phyloP scores from a whole-genome alignment of 2,113 vertebrate species.

The Podarcis cretensis region DNA sequence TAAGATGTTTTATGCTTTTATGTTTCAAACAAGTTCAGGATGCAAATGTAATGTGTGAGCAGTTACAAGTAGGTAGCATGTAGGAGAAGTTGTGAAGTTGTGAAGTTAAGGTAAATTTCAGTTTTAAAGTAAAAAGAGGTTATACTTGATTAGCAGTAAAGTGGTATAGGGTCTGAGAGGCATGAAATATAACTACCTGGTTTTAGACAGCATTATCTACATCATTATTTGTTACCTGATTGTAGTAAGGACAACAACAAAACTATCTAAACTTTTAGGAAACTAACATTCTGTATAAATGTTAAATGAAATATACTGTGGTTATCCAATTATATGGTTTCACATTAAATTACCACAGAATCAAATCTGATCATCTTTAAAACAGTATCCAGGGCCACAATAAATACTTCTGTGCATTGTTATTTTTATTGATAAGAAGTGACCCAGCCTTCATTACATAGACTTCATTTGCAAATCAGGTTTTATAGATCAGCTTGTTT shows the following conservation, averaged over 20 bases:
- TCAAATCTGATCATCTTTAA: not conserved
- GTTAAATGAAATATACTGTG: not conserved
- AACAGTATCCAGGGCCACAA: not conserved
- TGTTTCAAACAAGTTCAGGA: too few relatives aligned
- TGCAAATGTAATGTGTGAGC: too few relatives aligned
- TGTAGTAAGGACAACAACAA: not conserved
- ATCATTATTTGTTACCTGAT: too few relatives aligned
- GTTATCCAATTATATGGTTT: not conserved
- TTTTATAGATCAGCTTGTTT: not conserved
- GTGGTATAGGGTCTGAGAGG: not conserved
- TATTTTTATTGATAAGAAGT: not conserved
- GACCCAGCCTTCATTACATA: not conserved
- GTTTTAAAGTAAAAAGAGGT: not conserved
- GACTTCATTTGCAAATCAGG: not conserved
- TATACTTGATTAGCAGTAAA: not conserved
- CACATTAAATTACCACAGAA: not conserved
- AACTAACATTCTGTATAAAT: not conserved
- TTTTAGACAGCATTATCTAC: too few relatives aligned
- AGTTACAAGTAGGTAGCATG: not conserved
- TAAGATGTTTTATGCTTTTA: too few relatives aligned
- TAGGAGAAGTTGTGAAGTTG: too few relatives aligned
- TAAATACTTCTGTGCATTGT: not conserved
- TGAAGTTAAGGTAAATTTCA: not conserved
- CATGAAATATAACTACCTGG: not conserved
- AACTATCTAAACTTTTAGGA: not conserved